A percentile compares a stretch with the other conserved stretches of the same genome.
Conservation (phyloP, 1,140 invertebrate species). For the Drosophila sproati region DNA sequence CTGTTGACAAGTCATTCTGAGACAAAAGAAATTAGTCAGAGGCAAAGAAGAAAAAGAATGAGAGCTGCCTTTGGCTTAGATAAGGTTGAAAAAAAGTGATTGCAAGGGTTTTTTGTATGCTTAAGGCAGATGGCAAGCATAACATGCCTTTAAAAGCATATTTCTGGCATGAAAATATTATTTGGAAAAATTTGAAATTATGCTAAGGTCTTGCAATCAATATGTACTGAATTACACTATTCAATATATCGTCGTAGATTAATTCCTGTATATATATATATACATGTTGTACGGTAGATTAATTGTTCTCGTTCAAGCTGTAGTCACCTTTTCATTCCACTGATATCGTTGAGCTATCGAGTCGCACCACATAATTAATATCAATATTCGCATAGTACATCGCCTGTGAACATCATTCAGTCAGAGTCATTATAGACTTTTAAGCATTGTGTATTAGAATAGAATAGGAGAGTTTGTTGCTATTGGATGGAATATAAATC, state of each 20-base stretch:
- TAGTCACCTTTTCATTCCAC: not conserved
- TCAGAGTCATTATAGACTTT: conserved; percentile 34
- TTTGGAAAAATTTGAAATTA: too few relatives aligned
- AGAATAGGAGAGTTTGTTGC: conserved; percentile 35
- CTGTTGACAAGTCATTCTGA: not conserved
- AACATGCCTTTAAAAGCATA: not conserved
- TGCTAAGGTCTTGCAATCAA: too few relatives aligned
- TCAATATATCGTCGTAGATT: too few relatives aligned
- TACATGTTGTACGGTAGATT: not conserved
- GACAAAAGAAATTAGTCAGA: not conserved
- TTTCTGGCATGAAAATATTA: not conserved
- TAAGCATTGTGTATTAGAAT: conserved; percentile 13
- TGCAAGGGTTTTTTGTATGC: too few relatives aligned
- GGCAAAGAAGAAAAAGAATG: not conserved
- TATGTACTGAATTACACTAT: too few relatives aligned
- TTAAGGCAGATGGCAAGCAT: too few relatives aligned
- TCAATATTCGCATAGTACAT: not conserved
- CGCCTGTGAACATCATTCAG: not conserved
- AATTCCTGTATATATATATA: too few relatives aligned
- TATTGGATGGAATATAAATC: conserved; percentile 43
- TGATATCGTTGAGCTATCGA: not conserved
- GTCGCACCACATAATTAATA: conserved; percentile 10
- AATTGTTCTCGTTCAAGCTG: not conserved
- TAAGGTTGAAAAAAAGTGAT: not conserved
- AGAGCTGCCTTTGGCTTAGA: not conserved